Conservation (phyloP, 2,888 invertebrate genomes). For the Halictus quadricinctus region DNA sequence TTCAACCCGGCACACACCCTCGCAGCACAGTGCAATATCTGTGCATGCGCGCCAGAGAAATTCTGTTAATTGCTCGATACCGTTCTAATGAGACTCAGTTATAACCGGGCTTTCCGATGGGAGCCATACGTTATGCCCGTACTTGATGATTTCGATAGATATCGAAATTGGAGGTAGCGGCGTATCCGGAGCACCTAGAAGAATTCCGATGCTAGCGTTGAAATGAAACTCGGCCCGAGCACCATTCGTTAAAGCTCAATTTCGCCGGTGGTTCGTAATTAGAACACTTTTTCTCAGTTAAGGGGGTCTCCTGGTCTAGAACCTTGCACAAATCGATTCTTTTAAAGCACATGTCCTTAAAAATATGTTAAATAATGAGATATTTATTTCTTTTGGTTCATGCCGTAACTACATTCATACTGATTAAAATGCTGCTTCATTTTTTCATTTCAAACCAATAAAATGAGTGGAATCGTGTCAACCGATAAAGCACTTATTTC, state of each 20-base stretch:
- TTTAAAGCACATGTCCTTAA: too few species aligned
- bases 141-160: constrained; percentile 36
- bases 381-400: too few species aligned
- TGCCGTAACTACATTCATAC: too few species aligned
- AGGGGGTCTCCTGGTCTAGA: background rate
- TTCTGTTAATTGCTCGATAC: constrained; percentile 52
- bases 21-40: background rate
- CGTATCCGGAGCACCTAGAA: background rate
- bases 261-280: background rate
- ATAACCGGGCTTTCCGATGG: constrained; percentile 22
- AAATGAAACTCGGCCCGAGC: background rate
- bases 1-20: background rate
- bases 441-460: too few species aligned
- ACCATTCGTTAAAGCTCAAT: background rate
- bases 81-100: constrained; percentile 47
- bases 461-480: too few species aligned
- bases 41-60: constrained; percentile 45
- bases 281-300: background rate
- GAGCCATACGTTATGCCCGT: constrained; percentile 15
- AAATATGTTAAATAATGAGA: too few species aligned
- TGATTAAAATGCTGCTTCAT: too few species aligned
- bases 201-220: background rate
- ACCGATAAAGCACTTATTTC: too few species aligned
- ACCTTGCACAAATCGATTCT: too few species aligned
- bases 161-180: constrained; percentile 13